Base-by-base conservation (phyloP, 1,140 invertebrate genomes). In the Sweltsa coloradensis region DNA sequence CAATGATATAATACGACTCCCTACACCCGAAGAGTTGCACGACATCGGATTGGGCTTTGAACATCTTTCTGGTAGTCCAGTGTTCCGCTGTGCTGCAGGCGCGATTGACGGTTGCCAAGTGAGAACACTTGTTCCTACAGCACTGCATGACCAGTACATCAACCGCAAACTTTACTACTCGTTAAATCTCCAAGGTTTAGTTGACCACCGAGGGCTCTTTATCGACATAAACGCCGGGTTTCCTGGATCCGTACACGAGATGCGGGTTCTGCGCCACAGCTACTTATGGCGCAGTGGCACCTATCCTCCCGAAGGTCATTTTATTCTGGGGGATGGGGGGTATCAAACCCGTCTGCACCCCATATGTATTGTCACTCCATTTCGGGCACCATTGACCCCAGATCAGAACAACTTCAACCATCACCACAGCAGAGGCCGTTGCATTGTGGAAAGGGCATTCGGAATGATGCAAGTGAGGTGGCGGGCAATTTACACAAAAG, bases 171-270 rank as follows among this genome's bases (percentile, higher is more conserved):
- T 37, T 21, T 19, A 11, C 24, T 39, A 26, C 24, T 25, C 49
- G 14, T 23, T 51, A 2, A 11, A 53, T 4, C 36, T 52, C 11
- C 50, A 52, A 27, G 50, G 18, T 9, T 24, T 52, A 3, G 47
- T 45, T 40, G 49, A 52, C 24, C 26, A 45, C 21, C 13, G 34
- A 25, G 41, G 29, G 2, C 43, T 45, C 26, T 45, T 52, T 26
- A 3, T 52, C 1, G 39, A 52, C 22, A 37, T 51, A 2, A 51
- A 29, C 51, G 49, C 29, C 3, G 48, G 51, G 6, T 52, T 40
- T 34, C 48, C 51, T 6, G 51, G 51, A 6, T 52, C 51, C 3
- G 34, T 37, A 5, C 51, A 52, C 29, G 48, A 52, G 34, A 3
- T 48, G 4, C 11, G 49, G n/a, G 51, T 52, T 18, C 39, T 52